Conservation (phyloP, 2,888 invertebrate genomes). For the Campoletis raptor region DNA sequence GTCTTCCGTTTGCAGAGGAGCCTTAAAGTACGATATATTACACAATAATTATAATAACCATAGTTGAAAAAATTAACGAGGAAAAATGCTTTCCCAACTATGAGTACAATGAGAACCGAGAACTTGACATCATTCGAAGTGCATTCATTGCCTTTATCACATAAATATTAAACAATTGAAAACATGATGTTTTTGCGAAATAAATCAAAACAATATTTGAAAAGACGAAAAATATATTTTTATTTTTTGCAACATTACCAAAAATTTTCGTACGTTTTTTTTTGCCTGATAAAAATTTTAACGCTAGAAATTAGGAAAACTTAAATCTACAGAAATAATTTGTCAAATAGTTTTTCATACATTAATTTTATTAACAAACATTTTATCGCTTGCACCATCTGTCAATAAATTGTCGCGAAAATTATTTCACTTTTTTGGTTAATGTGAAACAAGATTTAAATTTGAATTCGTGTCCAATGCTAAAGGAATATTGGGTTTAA, state of each 20-base stretch:
- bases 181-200: background rate
- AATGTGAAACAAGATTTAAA: background rate
- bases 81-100: slow-evolving; percentile 1
- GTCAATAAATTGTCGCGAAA: background rate
- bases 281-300: background rate
- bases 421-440: background rate
- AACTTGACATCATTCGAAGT: slow-evolving; percentile 24
- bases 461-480: background rate
- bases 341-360: background rate
- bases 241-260: background rate
- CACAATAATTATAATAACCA: slow-evolving; percentile 38
- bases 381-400: background rate
- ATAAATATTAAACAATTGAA: slow-evolving; percentile 23
- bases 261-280: background rate
- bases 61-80: slow-evolving; percentile 11
- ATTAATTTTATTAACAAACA: background rate
- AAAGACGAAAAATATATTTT: background rate
- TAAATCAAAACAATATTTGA: background rate
- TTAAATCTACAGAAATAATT: background rate
- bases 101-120: background rate
- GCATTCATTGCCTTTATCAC: slow-evolving; percentile 26
- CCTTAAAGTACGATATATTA: slow-evolving; percentile 2
- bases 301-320: background rate
- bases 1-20: slow-evolving; percentile 11
- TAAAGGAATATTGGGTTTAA: background rate